phyloP scores from a whole-genome alignment of 2,113 vertebrate genomes.

The Calyptommatus sinebrachiatus region DNA sequence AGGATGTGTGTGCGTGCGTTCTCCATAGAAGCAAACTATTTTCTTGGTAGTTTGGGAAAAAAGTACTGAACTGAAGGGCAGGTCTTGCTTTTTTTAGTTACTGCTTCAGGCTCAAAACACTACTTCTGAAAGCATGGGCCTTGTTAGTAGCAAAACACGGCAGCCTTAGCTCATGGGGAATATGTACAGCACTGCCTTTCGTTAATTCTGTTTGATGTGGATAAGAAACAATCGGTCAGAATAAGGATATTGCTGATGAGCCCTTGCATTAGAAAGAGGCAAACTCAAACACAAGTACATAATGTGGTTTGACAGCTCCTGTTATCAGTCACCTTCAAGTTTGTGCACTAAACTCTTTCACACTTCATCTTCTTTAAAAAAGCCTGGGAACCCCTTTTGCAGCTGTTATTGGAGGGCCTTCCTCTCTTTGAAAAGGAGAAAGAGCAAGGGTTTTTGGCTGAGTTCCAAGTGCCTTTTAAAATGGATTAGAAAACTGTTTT shows the following conservation, averaged over 20 bases:
- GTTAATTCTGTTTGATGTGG: slow-evolving; percentile 47
- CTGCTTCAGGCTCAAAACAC: not conserved
- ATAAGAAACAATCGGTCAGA: slow-evolving; percentile 60
- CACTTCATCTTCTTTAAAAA: slow-evolving; percentile 60
- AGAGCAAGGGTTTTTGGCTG: slow-evolving; percentile 40
- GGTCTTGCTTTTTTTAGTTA: not conserved
- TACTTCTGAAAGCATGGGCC: not conserved
- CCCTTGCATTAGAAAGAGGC: slow-evolving; percentile 51
- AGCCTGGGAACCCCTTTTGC: slow-evolving; percentile 66
- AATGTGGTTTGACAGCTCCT: slow-evolving; percentile 52
- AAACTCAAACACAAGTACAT: slow-evolving; percentile 60
- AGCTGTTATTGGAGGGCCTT: slow-evolving; percentile 59
- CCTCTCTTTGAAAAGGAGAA: slow-evolving; percentile 64
- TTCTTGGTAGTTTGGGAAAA: not conserved
- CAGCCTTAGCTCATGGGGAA: slow-evolving; percentile 26
- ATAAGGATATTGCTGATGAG: slow-evolving; percentile 52
- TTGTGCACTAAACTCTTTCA: slow-evolving; percentile 62
- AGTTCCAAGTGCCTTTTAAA: too few relatives aligned
- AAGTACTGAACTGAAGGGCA: not conserved
- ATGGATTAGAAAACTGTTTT: too few relatives aligned
- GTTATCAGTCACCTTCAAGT: slow-evolving; percentile 58
- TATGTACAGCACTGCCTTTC: slow-evolving; percentile 49
- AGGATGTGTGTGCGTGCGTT: not conserved
- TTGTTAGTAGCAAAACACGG: not conserved
- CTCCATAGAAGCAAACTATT: not conserved